Conservation (phyloP, 2,113 vertebrate species). For the Tupaia chinensis region DNA sequence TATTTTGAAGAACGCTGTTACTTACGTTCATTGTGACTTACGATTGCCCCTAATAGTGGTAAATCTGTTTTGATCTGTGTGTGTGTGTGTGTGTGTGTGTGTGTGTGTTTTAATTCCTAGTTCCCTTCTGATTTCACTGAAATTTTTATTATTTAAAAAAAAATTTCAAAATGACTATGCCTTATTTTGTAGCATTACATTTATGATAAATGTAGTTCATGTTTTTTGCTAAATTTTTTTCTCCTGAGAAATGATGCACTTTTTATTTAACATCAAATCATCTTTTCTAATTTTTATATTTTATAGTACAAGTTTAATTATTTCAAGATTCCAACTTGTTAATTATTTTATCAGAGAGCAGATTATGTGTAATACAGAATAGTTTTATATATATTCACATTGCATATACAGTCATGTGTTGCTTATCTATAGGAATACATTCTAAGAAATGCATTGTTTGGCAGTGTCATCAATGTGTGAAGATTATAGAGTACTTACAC, state of each 20-base stretch:
- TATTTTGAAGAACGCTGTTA: neutral
- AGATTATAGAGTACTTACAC: too few relatives aligned
- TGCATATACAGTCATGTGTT: neutral
- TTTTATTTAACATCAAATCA: slow-evolving; percentile 38
- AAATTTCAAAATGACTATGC: slow-evolving; percentile 10
- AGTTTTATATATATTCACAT: slow-evolving; percentile 15
- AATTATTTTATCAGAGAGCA: slow-evolving; percentile 55
- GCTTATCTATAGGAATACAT: too few relatives aligned
- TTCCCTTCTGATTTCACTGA: slow-evolving; percentile 51
- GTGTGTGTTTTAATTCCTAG: neutral
- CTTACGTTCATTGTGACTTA: neutral
- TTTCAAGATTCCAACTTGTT: slow-evolving; percentile 31
- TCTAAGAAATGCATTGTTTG: too few relatives aligned
- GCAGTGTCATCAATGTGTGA: too few relatives aligned
- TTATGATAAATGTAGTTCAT: slow-evolving; percentile 1
- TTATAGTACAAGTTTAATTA: slow-evolving; percentile 17
- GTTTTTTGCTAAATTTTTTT: slow-evolving; percentile 43
- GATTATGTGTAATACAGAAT: slow-evolving; percentile 6
- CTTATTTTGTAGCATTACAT: neutral
- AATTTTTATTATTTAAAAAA: slow-evolving; percentile 33
- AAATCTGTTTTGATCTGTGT: neutral
- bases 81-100: neutral
- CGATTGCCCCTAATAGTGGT: neutral
- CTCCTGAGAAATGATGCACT: slow-evolving; percentile 13
- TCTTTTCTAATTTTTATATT: slow-evolving; percentile 50